Evolutionary conservation across 2,113 vertebrate genomes (phyloP).

Genomic region (Engraulis encrasicolus): DNA sequence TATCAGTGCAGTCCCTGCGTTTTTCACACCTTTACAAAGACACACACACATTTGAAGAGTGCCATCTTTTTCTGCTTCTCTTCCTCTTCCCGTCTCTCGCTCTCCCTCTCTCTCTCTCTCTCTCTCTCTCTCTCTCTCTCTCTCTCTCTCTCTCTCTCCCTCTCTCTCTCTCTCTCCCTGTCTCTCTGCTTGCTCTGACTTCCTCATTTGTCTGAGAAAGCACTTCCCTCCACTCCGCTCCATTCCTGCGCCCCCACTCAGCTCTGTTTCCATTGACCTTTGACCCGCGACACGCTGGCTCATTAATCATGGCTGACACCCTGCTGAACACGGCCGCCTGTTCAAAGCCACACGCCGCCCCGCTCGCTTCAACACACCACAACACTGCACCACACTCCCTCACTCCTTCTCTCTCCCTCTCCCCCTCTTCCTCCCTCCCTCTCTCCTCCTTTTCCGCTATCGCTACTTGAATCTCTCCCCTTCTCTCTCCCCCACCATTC

Average conservation of each 20-base stretch:
- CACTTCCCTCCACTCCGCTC: not conserved
- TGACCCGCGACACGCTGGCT: constrained; percentile 47
- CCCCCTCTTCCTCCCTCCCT: constrained; percentile 46
- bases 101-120: not conserved
- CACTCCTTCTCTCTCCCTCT: constrained; percentile 39
- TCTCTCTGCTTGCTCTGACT: not conserved
- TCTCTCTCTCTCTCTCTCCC: no score
- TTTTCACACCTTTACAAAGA: no score
- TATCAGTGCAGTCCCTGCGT: no score
- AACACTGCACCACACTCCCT: constrained; percentile 28
- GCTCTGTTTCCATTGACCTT: constrained; percentile 52
- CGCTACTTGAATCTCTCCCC: no score
- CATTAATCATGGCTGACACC: constrained; percentile 68
- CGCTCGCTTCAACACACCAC: no score
- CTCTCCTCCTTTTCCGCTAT: no score
- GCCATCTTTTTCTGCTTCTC: no score
- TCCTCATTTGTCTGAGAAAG: not conserved
- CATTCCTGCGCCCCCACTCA: constrained; percentile 27
- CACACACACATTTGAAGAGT: no score
- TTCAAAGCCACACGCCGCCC: constrained; percentile 58
- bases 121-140: not conserved
- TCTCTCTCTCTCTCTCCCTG: not conserved
- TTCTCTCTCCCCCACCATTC: no score
- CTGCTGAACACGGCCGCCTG: constrained; percentile 65
- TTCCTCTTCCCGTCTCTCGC: not conserved